phyloP scores from a whole-genome alignment of 2,888 invertebrate species.

The Colostygia pectinataria region DNA sequence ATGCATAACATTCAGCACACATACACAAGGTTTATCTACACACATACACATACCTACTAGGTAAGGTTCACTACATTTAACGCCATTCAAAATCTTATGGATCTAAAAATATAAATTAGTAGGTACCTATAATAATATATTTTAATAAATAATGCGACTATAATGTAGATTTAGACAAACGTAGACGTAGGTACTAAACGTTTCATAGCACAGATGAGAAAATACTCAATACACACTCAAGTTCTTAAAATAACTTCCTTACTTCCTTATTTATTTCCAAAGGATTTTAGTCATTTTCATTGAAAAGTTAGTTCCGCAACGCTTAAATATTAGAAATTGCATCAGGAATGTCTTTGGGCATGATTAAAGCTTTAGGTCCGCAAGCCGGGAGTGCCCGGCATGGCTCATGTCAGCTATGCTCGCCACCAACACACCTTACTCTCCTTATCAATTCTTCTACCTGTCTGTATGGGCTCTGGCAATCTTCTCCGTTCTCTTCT shows the following conservation, averaged over 20 bases:
- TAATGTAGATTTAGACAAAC: background rate
- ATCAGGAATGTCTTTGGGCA: constrained; percentile 37
- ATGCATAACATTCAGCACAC: constrained; percentile 45
- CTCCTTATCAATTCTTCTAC: constrained; percentile 72
- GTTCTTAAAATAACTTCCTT: too few relatives aligned
- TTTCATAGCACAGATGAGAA: background rate
- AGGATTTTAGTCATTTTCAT: background rate
- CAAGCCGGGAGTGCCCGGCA: constrained; percentile 69
- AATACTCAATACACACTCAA: too few relatives aligned
- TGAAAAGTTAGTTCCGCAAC: background rate
- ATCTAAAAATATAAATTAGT: constrained; percentile 36
- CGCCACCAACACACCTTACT: constrained; percentile 67
- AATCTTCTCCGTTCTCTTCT: constrained; percentile 57
- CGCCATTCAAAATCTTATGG: constrained; percentile 30
- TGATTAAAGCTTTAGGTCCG: constrained; percentile 40
- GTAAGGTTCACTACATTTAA: constrained; percentile 1
- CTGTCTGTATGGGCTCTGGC: constrained; percentile 72
- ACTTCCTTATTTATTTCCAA: constrained; percentile 1
- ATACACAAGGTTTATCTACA: too few relatives aligned
- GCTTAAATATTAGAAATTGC: constrained; percentile 21
- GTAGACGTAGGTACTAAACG: too few relatives aligned
- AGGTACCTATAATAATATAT: constrained; percentile 15
- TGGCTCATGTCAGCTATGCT: constrained; percentile 78
- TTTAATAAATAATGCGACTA: constrained; percentile 25
- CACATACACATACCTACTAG: constrained; percentile 28